Base-by-base conservation (phyloP, 2,113 vertebrate genomes). In the Tragelaphus strepsiceros region DNA sequence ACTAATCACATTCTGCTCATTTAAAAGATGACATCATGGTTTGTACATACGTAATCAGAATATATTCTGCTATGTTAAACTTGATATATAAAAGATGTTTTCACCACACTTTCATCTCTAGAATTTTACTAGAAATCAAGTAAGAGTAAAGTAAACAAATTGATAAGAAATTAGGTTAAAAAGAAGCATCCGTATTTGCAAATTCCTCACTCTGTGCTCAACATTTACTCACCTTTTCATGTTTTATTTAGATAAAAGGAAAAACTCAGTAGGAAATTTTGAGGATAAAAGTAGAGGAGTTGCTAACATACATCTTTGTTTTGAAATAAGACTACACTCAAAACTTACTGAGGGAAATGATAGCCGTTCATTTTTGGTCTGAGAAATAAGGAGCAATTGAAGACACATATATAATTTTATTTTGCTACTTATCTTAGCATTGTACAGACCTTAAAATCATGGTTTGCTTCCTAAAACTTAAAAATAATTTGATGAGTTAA, bases 241-340 rank as follows among this genome's bases (percentile, higher is more conserved):
- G 46, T 90, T 78, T 62, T 84, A 54, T 96, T 97, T 90, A 81
- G 32, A 88, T 67, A 51, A 97, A 95, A 94, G 35, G 7, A 28
- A 81, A 96, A 96, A 53, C 16, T 46, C 2, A 74, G 7, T 80
- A 83, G 22, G 28, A 84, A 56, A 67, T 11, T 85, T 94, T 88
- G 28, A 94, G 13, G 92, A n/a, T 71, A 87, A 96, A 2, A 32
- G 43, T 88, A 88, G 82, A 86, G 22, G 6, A 15, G 2, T 88
- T 92, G 26, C 21, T 90, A 88, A 84, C 67, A 51, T 26, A 11
- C 9, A 46, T 26, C 1, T 90, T 82, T 83, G 21, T 62, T 95
- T 77, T 86, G 59, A 86, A 93, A 91, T 39, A 78, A 5, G 30
- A 86, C 5, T 89, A 15, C 4, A 58, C 9, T 85, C 43, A 87